A percentile compares a stretch with the other conserved stretches of the same genome.
phyloP scores from a whole-genome alignment of 2,888 invertebrate genomes.

The Hypena proboscidalis region DNA sequence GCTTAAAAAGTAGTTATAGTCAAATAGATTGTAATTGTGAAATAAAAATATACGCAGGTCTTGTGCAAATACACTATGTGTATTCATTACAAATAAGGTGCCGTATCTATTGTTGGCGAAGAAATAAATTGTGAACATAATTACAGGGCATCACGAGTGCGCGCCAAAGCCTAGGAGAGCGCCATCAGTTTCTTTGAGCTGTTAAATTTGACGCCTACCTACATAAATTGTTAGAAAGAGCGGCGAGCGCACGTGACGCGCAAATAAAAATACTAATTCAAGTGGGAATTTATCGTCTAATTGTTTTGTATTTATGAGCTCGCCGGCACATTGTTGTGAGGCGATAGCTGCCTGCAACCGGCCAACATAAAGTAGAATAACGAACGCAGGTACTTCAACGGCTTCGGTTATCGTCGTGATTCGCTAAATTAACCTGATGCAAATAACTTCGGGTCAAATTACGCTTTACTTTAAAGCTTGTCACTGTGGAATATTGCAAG shows the following conservation, averaged over 20 bases:
- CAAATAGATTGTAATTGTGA: too few relatives aligned
- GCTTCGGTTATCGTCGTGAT: constrained; percentile 62
- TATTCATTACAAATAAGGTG: constrained; percentile 49
- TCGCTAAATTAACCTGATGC: constrained; percentile 50
- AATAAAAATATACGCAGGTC: not conserved
- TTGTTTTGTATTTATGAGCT: constrained; percentile 76
- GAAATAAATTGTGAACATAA: constrained; percentile 72
- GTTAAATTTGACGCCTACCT: constrained; percentile 73
- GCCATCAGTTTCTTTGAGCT: constrained; percentile 73
- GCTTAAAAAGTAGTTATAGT: constrained; percentile 54
- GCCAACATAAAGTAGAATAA: constrained; percentile 66
- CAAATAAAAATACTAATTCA: constrained; percentile 79
- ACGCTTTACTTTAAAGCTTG: constrained; percentile 40
- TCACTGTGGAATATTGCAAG: constrained; percentile 17
- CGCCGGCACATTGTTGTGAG: constrained; percentile 66
- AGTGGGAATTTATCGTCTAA: constrained; percentile 76
- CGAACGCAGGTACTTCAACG: constrained; percentile 50
- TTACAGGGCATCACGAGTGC: constrained; percentile 67
- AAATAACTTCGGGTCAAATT: constrained; percentile 53
- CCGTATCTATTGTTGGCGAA: constrained; percentile 55
- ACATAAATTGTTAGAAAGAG: constrained; percentile 70
- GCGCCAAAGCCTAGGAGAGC: constrained; percentile 61
- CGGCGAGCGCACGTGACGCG: constrained; percentile 74
- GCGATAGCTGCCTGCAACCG: constrained; percentile 55
- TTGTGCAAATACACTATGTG: constrained; percentile 20